Evolutionary conservation across 2,113 vertebrate genomes (phyloP).

Genomic region (Dicrurus megarhynchus): DNA sequence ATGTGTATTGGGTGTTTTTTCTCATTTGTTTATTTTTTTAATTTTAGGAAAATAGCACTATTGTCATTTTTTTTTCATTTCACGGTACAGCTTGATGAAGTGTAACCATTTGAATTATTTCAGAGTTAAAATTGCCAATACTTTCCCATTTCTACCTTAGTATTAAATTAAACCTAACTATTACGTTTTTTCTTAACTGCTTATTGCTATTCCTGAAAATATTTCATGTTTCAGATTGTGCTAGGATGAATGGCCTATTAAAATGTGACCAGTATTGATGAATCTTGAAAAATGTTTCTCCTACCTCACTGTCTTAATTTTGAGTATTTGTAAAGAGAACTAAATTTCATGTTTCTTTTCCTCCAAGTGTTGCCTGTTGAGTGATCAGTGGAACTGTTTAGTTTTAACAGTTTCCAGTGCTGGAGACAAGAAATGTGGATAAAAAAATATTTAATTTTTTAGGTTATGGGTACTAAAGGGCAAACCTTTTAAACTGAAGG

Average conservation of each 20-base stretch:
- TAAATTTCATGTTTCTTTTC: background rate
- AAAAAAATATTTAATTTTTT: background rate
- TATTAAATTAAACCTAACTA: background rate
- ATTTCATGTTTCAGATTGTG: background rate
- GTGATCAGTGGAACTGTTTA: background rate
- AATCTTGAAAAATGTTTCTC: background rate
- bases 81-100: background rate
- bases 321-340: background rate
- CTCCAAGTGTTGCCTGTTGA: background rate
- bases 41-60: background rate
- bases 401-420: background rate
- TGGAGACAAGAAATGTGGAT: background rate
- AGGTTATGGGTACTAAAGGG: background rate
- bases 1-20: background rate
- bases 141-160: background rate
- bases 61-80: background rate
- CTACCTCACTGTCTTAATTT: background rate
- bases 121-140: background rate
- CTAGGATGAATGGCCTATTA: background rate
- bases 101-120: background rate
- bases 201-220: background rate
- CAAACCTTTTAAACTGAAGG: background rate
- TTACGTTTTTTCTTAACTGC: background rate
- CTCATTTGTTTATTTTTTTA: background rate
- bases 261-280: background rate